These are phyloP conservation scores for Cacatua alba DNA, from an alignment of 2,113 vertebrate genomes.

Conservation along the genomic window DNA sequence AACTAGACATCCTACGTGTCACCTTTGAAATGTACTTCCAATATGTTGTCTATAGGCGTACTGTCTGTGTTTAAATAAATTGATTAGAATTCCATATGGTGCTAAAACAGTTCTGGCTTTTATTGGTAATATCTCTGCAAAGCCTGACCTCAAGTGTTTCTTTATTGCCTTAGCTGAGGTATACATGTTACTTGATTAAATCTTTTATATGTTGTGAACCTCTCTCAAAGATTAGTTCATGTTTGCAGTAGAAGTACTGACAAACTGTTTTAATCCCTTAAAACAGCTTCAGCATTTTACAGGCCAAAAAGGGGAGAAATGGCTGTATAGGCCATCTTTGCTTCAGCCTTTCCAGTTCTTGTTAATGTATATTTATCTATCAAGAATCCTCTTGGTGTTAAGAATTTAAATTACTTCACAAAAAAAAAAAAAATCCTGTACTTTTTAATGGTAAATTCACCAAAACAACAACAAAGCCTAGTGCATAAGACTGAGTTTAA, in stretches of 20 bases:
- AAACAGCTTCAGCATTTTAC: background rate
- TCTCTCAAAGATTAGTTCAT: background rate
- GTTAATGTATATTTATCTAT: background rate
- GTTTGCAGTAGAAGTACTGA: background rate
- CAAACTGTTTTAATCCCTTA: background rate
- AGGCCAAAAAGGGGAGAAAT: background rate
- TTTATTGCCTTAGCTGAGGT: background rate
- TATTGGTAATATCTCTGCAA: background rate
- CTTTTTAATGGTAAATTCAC: background rate
- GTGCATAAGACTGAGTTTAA: background rate
- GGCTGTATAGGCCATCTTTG: background rate
- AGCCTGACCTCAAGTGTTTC: background rate
- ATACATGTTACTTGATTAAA: background rate
- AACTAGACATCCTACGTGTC: background rate
- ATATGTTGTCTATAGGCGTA: background rate
- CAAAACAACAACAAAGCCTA: background rate
- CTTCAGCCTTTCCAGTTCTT: background rate
- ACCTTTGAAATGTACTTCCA: background rate
- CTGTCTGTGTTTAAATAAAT: background rate
- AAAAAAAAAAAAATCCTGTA: background rate
- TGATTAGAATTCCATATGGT: accelerated
- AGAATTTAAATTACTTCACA: background rate
- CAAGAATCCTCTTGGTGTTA: background rate
- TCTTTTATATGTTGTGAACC: background rate
- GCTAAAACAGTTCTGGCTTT: background rate